These are phyloP conservation scores for Diadromus collaris DNA, from an alignment of 2,888 invertebrate species.

Conservation along the genomic window DNA sequence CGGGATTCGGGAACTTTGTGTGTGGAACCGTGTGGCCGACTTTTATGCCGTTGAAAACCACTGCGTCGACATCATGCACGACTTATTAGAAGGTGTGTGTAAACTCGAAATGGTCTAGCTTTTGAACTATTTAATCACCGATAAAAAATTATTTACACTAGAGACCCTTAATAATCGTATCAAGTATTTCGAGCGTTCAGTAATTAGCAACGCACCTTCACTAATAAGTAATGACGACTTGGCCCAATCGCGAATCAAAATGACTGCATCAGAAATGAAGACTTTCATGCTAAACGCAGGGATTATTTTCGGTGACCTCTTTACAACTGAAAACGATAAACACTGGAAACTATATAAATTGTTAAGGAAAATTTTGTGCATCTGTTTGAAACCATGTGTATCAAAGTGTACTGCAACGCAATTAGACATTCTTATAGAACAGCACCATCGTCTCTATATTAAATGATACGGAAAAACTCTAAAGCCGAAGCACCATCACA, in stretches of 20 bases:
- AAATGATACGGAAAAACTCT: conserved; percentile 46
- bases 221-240: conserved; percentile 42
- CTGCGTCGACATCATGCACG: conserved; percentile 67
- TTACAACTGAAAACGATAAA: conserved; percentile 43
- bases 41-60: conserved; percentile 63
- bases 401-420: not conserved
- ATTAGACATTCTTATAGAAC: conserved; percentile 44
- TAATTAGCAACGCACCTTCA: conserved; percentile 48
- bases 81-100: conserved; percentile 64
- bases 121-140: conserved; percentile 43
- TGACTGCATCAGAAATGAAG: conserved; percentile 56
- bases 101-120: conserved; percentile 53
- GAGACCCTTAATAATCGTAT: conserved; percentile 54
- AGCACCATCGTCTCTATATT: conserved; percentile 55
- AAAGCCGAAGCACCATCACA: conserved; percentile 59
- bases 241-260: conserved; percentile 41
- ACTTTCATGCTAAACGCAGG: conserved; percentile 52
- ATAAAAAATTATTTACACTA: conserved; percentile 53
- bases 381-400: conserved; percentile 37
- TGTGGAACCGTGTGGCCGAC: conserved; percentile 57
- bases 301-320: conserved; percentile 54
- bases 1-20: conserved; percentile 62
- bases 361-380: conserved; percentile 52
- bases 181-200: conserved; percentile 49
- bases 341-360: conserved; percentile 53